Base-by-base conservation (phyloP, 1,140 invertebrate species). In the Eriosoma lanigerum region DNA sequence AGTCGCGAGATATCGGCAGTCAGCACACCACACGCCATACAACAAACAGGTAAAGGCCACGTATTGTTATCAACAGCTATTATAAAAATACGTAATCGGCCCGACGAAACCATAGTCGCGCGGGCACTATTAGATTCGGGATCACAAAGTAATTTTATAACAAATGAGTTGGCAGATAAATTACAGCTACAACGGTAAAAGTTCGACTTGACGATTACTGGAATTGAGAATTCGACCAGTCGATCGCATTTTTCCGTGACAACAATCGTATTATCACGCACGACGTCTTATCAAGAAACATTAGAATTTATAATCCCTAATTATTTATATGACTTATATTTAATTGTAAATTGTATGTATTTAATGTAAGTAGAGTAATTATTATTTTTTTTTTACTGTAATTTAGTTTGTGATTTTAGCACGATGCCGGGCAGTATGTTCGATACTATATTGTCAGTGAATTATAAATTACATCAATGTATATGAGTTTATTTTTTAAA, bases 71-170 rank as follows among this genome's bases (percentile, higher is more conserved):
- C 29, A 0, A 44, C 32, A 1, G 62, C 32, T 0, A 64, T 64
- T 0, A 5, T n/a, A 29, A 29, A 29, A 19, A 50, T 50, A 12
- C 0, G 12, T 13, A 1, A 8, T 29, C 2, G 26, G 10, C 32
- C 21, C 12, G n/a, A 52, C 1, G 15, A 48, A 4, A 52, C 5
- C 4, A 4, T 72, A 15, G 32, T 17, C 17, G 29, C 29, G 0
- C 17, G 48, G 19, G 48, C 48, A 8, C 3, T 73, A n/a, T 15
- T 73, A 15, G 48, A 73, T 24, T 73, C 70, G 0, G 48, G 26
- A 0, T 56, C 70, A 0, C 70, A 73, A 52, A 29, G 26, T 5
- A 73, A 73, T 38, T 54, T 73, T 73, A 56, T 73, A 0, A 73
- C 46, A 0, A 3, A 38, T 3, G 17, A 73, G 8, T 52, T 73